Percentiles rank a stretch among this genome's conserved stretches.
phyloP scores from a whole-genome alignment of 1,140 invertebrate genomes.

The Drosophila nebulosa region DNA sequence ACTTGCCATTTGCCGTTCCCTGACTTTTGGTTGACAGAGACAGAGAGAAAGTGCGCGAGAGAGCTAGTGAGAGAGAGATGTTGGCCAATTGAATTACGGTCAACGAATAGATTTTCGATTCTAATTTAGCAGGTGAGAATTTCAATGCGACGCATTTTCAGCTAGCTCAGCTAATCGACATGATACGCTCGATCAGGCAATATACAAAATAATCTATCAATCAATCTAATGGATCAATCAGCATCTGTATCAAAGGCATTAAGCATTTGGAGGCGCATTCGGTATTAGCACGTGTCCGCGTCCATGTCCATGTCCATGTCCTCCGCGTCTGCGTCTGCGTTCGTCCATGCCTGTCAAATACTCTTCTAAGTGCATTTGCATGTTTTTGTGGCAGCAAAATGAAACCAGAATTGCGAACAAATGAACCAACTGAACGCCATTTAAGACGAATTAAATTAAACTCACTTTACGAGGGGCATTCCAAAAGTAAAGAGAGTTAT shows the following conservation, averaged over 20 bases:
- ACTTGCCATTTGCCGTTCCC: slow-evolving; percentile 22
- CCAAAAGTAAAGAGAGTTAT: not conserved
- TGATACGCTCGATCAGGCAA: not conserved
- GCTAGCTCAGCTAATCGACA: not conserved
- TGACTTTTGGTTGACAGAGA: not conserved
- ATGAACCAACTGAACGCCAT: not conserved
- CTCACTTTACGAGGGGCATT: not conserved
- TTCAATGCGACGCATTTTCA: not conserved
- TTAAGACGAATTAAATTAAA: not conserved
- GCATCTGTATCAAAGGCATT: not conserved
- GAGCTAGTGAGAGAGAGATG: not conserved
- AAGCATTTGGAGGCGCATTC: not conserved
- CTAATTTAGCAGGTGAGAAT: not conserved
- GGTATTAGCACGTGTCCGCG: not conserved
- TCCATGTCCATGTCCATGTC: not conserved
- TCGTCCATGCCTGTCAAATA: not conserved
- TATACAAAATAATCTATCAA: not conserved
- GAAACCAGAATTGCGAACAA: slow-evolving; percentile 7
- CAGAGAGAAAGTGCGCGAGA: not conserved
- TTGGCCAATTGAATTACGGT: not conserved
- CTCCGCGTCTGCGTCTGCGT: not conserved
- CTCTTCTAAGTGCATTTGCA: slow-evolving; percentile 62
- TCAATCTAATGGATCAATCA: slow-evolving; percentile 1
- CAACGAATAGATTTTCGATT: not conserved
- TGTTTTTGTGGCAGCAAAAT: slow-evolving; percentile 38